Percentiles rank a stretch among this genome's conserved stretches.
Evolutionary conservation across 2,113 vertebrate species (phyloP).

Genomic region (Rhombomys opimus): DNA sequence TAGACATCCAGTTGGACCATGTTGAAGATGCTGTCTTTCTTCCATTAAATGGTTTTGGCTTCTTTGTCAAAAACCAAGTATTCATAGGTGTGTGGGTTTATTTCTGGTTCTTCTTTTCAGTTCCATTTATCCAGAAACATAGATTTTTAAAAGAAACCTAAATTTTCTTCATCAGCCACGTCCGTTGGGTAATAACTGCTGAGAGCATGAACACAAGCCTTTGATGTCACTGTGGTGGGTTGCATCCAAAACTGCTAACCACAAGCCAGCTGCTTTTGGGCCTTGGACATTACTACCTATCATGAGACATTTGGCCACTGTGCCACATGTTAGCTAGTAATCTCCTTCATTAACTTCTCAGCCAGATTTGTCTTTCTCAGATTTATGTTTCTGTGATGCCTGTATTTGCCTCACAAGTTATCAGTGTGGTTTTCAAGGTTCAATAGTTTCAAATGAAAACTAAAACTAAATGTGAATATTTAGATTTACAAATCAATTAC

Average conservation of each 20-base stretch:
- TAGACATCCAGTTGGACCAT: too few species aligned
- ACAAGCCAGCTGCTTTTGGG: constrained; percentile 17
- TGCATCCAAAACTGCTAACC: constrained; percentile 28
- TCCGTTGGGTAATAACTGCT: background rate
- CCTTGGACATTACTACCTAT: background rate
- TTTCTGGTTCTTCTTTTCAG: too few species aligned
- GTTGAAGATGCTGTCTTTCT: too few species aligned
- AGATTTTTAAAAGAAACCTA: constrained; percentile 42
- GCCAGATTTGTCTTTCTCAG: background rate
- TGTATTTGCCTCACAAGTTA: background rate
- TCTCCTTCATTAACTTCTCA: background rate
- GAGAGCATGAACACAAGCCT: background rate
- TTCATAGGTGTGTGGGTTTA: too few species aligned
- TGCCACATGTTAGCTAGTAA: constrained; percentile 1
- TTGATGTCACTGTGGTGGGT: background rate
- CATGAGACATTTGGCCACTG: background rate
- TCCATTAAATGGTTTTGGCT: too few species aligned
- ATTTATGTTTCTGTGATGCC: constrained; percentile 25
- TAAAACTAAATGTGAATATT: constrained; percentile 10
- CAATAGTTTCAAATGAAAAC: constrained; percentile 35
- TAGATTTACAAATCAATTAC: constrained; percentile 41
- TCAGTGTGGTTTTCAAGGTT: constrained; percentile 33
- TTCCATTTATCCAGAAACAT: background rate
- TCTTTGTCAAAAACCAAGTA: too few species aligned
- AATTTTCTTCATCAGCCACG: background rate